phyloP scores from a whole-genome alignment of 2,797 vertebrate species.

The Esox lucius region DNA sequence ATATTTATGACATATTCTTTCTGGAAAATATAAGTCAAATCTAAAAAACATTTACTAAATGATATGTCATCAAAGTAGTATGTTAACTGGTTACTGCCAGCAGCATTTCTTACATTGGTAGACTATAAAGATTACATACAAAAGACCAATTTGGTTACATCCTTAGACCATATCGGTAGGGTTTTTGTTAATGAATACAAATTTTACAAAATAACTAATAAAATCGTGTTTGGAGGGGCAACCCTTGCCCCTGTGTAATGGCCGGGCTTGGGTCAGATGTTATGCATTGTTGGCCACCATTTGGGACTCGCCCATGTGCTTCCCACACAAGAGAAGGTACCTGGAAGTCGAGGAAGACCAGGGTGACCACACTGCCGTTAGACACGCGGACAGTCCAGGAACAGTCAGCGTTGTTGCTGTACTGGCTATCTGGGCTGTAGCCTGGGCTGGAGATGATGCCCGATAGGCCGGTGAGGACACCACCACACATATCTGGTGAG shows the following conservation, averaged over 20 bases:
- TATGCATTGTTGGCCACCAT: background rate
- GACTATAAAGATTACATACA: too few relatives aligned
- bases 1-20: background rate
- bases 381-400: constrained; percentile 86
- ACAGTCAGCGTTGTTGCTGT: constrained; percentile 92
- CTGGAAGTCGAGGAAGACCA: constrained; percentile 89
- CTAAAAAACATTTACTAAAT: too few relatives aligned
- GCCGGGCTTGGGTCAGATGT: background rate
- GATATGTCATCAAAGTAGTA: too few relatives aligned
- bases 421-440: constrained; percentile 84
- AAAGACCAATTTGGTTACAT: background rate
- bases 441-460: constrained; percentile 91
- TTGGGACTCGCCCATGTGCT: background rate
- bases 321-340: background rate
- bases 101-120: too few relatives aligned
- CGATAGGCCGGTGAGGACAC: constrained; percentile 88
- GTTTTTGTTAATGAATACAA: background rate
- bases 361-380: constrained; percentile 74
- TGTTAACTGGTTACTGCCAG: too few relatives aligned
- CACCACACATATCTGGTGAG: constrained; percentile 87
- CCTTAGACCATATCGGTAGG: background rate
- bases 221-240: too few relatives aligned
- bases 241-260: background rate
- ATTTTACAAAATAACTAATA: too few relatives aligned
- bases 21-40: too few relatives aligned